Percentiles rank a stretch among this genome's conserved stretches.
Evolutionary conservation across 1,140 invertebrate species (phyloP).

Genomic region (Danaus melanippus): DNA sequence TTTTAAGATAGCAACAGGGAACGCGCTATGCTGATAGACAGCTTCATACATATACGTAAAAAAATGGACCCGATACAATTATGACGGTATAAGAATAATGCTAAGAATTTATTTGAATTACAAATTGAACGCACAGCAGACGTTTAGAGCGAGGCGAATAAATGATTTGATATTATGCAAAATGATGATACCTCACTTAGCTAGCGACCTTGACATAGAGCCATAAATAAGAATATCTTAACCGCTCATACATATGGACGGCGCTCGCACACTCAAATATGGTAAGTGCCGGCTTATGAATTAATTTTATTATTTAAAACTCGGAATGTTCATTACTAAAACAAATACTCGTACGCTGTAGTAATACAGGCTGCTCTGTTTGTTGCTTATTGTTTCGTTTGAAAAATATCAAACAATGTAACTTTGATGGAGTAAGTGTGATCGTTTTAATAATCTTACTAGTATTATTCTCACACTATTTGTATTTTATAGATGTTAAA

Average conservation of each 20-base stretch:
- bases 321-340: slow-evolving; percentile 70
- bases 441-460: no score
- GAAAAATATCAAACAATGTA: no score
- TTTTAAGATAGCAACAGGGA: slow-evolving; percentile 2
- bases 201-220: slow-evolving; percentile 63
- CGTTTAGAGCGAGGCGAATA: slow-evolving; percentile 64
- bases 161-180: slow-evolving; percentile 71
- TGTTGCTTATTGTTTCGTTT: background rate
- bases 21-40: slow-evolving; percentile 19
- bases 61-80: slow-evolving; percentile 51
- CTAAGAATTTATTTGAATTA: slow-evolving; percentile 66
- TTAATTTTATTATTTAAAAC: slow-evolving; percentile 72
- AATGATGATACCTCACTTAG: slow-evolving; percentile 55
- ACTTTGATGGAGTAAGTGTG: no score
- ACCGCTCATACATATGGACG: slow-evolving; percentile 68
- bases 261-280: slow-evolving; percentile 63
- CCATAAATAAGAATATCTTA: slow-evolving; percentile 69
- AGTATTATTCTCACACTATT: no score
- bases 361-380: slow-evolving; percentile 59
- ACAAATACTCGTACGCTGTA: slow-evolving; percentile 67
- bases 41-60: slow-evolving; percentile 39
- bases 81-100: slow-evolving; percentile 49
- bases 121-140: slow-evolving; percentile 63
- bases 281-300: slow-evolving; percentile 68
- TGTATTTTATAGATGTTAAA: no score